Evolutionary conservation across 2,797 vertebrate genomes (phyloP).

Genomic region (Bufotes viridis): DNA sequence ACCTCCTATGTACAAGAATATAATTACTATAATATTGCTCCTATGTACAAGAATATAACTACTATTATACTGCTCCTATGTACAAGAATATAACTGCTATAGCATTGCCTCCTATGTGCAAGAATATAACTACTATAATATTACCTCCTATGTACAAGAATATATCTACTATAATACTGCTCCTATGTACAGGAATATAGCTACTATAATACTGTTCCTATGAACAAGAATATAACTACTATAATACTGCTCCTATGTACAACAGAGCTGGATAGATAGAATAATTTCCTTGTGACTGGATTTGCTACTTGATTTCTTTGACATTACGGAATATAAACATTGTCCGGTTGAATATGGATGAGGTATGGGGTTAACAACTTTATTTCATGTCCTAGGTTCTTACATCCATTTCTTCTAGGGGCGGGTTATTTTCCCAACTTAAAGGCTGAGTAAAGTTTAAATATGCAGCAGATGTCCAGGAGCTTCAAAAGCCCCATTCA

Average conservation of each 20-base stretch:
- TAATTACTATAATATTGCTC: slow-evolving; percentile 14
- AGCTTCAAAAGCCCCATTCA: slow-evolving; percentile 36
- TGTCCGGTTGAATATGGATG: not conserved
- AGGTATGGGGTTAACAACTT: not conserved
- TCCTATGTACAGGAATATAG: slow-evolving; percentile 5
- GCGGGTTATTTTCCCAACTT: slow-evolving; percentile 31
- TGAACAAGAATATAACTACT: not conserved
- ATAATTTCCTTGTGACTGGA: not conserved
- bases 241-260: not conserved
- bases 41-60: slow-evolving; percentile 24
- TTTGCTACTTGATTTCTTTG: not conserved
- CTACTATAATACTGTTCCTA: not conserved
- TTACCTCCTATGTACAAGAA: slow-evolving; percentile 3
- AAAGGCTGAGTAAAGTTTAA: slow-evolving; percentile 21
- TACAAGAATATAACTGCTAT: slow-evolving; percentile 26
- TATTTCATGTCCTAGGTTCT: slow-evolving; percentile 14
- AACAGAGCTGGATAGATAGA: not conserved
- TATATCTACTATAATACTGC: slow-evolving; percentile 23
- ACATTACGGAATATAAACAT: not conserved
- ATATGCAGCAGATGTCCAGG: slow-evolving; percentile 39
- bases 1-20: not conserved
- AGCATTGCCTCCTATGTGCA: not conserved
- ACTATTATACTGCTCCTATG: slow-evolving; percentile 9
- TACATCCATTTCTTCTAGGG: not conserved
- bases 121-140: slow-evolving; percentile 19